These are phyloP conservation scores for Thelaira solivaga DNA, from an alignment of 2,888 invertebrate species.

Conservation along the genomic window DNA sequence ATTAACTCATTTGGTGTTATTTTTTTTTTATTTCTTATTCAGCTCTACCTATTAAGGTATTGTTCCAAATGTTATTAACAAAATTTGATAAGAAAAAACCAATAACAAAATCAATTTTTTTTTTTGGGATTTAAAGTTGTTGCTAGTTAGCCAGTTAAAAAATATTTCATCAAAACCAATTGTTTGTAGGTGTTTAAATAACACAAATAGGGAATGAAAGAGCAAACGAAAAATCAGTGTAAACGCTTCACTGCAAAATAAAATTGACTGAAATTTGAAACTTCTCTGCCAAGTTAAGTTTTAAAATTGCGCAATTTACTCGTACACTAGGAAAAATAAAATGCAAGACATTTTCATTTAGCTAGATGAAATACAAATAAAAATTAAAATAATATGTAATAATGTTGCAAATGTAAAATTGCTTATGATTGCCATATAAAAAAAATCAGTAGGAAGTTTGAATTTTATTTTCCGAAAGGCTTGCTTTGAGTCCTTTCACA, in stretches of 20 bases:
- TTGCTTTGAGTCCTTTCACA: no score
- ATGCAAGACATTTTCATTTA: neutral
- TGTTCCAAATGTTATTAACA: neutral
- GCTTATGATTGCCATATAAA: no score
- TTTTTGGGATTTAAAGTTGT: neutral
- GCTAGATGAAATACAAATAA: no score
- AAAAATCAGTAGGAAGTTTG: no score
- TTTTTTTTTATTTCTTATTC: no score
- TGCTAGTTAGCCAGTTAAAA: constrained; percentile 13
- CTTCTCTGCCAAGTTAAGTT: neutral
- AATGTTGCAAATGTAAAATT: no score
- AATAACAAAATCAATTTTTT: constrained; percentile 17
- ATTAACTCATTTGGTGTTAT: neutral
- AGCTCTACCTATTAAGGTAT: no score
- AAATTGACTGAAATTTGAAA: constrained; percentile 22
- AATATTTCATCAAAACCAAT: constrained; percentile 30
- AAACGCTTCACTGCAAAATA: constrained; percentile 3
- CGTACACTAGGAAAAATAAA: constrained; percentile 5
- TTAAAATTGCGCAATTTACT: neutral
- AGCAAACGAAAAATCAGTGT: neutral
- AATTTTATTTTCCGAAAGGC: no score
- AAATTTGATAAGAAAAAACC: constrained; percentile 22
- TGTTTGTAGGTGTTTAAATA: neutral
- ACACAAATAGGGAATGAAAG: neutral
- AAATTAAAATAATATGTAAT: no score